Conservation (phyloP, 2,113 vertebrate genomes). For the Vulpes lagopus region DNA sequence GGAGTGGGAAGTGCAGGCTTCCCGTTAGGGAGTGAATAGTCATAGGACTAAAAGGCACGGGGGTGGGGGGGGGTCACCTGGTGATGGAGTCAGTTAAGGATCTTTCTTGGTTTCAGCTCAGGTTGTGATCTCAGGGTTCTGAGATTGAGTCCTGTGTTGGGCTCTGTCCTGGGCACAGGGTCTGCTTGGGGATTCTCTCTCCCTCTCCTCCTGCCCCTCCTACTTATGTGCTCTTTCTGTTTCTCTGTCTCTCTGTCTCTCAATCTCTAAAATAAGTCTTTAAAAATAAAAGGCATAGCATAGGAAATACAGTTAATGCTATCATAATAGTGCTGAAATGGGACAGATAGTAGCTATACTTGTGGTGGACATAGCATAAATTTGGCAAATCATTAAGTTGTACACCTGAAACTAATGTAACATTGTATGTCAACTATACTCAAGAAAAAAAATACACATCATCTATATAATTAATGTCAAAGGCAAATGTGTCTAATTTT, state of each 20-base stretch:
- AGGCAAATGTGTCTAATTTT: neutral
- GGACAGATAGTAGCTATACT: neutral
- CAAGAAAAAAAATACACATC: neutral
- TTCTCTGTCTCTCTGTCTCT: neutral
- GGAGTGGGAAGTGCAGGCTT: neutral
- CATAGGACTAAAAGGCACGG: neutral
- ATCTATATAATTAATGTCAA: neutral
- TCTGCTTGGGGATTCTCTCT: neutral
- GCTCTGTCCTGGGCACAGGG: neutral
- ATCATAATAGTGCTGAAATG: neutral
- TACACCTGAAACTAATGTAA: neutral
- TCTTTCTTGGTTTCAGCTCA: neutral
- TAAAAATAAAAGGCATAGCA: neutral
- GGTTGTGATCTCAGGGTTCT: neutral
- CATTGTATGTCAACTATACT: neutral
- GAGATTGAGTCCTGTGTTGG: neutral
- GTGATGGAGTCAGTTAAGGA: neutral
- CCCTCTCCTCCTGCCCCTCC: neutral
- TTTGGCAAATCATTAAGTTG: neutral
- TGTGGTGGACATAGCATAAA: neutral
- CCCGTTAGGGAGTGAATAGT: neutral
- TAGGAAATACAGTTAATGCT: neutral
- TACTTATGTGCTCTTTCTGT: neutral
- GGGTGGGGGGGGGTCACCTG: neutral
- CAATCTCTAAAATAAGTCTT: neutral